Evolutionary conservation across 2,888 invertebrate genomes (phyloP), one percentile per base, ranked within the genome.

Genomic region (Uloborus plumipes): DNA sequence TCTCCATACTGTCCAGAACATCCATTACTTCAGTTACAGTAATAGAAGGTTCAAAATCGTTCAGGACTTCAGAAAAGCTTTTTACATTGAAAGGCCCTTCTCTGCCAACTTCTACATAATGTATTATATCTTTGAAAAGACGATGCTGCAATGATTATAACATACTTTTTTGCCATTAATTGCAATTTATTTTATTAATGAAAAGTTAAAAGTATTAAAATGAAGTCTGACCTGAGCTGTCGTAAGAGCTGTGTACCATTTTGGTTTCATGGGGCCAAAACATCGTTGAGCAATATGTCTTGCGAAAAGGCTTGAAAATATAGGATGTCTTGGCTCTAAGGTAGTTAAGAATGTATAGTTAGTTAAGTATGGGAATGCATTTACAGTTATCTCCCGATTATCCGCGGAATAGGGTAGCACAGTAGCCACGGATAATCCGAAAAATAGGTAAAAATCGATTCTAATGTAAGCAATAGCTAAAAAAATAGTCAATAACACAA

Each of bases 261-360:
- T 74, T 18, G 80, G 80, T n/a, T 81, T 81, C 65, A 50, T 81
- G 1, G 74, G 74, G 2, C 80, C 74, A 59, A 74, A 81, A 20
- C 74, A 70, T 39, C 13, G 50, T 31, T 15, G 6, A 62, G 64
- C 51, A n/a, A 81, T 81, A 18, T 53, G 62, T 16, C 74, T 55
- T 20, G 53, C 69, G 65, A 51, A 81, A 6, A 65, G 74, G 65
- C 80, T 81, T 2, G 80, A 81, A 61, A 70, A 65, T 14, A 81
- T 70, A 11, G 80, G 80, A 58, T 81, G 80, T 13, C 50, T 64
- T 16, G 80, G 80, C 18, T 69, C 80, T 81, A 39, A 58, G 49
- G 39, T 39, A 39, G 39, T 7, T 4, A 39, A 11, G 39, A 39
- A 39, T 39, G 9, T 39, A 39, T 4, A 26, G 26, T 26, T 26